Conservation (phyloP, 2,888 invertebrate species). For the Corbicula japonica region DNA sequence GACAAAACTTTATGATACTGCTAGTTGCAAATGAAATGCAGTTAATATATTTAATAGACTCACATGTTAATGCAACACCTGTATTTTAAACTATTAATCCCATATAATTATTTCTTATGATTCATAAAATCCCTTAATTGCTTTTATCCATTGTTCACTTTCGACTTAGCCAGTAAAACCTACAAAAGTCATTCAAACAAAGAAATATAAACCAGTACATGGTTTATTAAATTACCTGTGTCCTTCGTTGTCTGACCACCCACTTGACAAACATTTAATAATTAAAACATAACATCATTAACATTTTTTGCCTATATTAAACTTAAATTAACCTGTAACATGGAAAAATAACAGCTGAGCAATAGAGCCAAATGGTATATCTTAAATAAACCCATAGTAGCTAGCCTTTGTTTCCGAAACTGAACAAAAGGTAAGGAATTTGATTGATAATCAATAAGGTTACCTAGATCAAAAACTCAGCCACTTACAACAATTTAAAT, state of each 20-base stretch:
- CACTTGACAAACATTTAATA: constrained; percentile 13
- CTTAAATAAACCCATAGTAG: constrained; percentile 27
- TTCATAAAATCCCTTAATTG: neutral
- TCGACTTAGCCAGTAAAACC: constrained; percentile 1
- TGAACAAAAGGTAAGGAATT: constrained; percentile 46
- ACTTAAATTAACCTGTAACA: constrained; percentile 4
- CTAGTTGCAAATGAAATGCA: no score
- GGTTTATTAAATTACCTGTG: constrained; percentile 14
- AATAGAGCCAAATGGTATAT: constrained; percentile 21
- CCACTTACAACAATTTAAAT: constrained; percentile 9
- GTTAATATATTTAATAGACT: no score
- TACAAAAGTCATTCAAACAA: constrained; percentile 8
- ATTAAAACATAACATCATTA: neutral
- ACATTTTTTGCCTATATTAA: neutral
- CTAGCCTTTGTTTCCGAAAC: constrained; percentile 35
- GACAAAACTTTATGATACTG: no score
- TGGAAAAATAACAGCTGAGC: constrained; percentile 29
- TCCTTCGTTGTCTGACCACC: constrained; percentile 24
- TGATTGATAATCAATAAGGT: constrained; percentile 47
- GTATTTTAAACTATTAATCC: no score
- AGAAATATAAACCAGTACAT: neutral
- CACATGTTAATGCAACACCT: no score
- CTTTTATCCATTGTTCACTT: constrained; percentile 6
- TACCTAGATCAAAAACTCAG: constrained; percentile 13
- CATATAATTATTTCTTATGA: constrained; percentile 8